These are phyloP conservation scores for Cyphomyrus discorhynchus DNA, from an alignment of 2,113 vertebrate species.

Conservation along the genomic window DNA sequence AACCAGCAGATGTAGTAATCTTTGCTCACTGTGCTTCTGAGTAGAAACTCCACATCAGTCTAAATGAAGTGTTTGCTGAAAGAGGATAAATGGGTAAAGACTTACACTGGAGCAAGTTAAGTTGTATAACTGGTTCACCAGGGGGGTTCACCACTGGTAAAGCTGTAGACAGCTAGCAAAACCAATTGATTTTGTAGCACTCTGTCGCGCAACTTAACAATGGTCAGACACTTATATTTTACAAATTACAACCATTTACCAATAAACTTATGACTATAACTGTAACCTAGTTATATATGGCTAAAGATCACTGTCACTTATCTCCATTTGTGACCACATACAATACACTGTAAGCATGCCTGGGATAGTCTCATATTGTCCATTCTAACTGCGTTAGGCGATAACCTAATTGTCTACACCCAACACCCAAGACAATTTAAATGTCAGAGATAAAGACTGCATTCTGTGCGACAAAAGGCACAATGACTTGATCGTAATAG, in stretches of 20 bases:
- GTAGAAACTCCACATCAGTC: background rate
- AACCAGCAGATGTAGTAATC: background rate
- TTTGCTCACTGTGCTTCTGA: background rate
- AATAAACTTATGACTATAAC: background rate
- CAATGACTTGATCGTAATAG: background rate
- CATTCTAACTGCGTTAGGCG: conserved; percentile 8
- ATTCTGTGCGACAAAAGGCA: background rate
- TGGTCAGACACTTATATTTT: background rate
- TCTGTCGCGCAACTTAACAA: background rate
- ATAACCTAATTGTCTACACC: conserved; percentile 8
- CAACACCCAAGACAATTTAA: background rate
- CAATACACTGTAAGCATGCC: background rate
- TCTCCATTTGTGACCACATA: background rate
- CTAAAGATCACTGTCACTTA: background rate
- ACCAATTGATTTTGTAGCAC: background rate
- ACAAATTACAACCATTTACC: background rate
- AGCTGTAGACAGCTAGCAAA: background rate
- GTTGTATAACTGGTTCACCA: background rate
- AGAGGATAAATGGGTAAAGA: background rate
- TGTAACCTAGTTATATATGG: background rate
- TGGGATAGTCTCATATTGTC: background rate
- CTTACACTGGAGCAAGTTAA: background rate
- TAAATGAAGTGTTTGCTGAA: background rate
- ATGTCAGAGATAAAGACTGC: background rate
- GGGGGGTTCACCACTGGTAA: background rate